Conservation (phyloP, 2,113 vertebrate species). For the Tapirus terrestris region DNA sequence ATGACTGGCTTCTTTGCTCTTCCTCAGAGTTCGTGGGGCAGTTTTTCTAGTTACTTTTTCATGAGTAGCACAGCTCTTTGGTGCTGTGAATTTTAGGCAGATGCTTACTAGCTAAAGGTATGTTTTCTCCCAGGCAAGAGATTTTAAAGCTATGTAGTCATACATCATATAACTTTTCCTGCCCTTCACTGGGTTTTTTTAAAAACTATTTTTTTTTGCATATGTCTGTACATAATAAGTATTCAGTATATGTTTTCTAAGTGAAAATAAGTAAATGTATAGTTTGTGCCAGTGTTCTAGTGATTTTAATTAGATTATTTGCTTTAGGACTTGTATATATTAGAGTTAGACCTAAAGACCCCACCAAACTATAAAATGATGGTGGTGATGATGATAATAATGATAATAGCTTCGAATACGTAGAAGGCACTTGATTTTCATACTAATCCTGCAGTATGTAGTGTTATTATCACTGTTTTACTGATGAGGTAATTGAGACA, state of each 20-base stretch:
- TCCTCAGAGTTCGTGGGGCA: background rate
- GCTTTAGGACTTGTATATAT: background rate
- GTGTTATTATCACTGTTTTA: background rate
- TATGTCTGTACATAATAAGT: background rate
- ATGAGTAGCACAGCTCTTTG: background rate
- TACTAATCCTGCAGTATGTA: background rate
- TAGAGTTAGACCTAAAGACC: background rate
- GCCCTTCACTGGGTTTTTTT: background rate
- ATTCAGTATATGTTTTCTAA: conserved; percentile 48
- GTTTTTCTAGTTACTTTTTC: background rate
- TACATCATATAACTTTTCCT: background rate
- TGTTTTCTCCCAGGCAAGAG: background rate
- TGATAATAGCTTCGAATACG: background rate
- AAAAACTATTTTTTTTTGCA: background rate
- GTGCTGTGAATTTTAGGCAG: background rate
- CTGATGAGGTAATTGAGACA: background rate
- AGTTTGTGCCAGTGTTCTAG: background rate
- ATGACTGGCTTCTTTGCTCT: background rate
- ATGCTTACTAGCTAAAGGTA: background rate
- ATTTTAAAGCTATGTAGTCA: background rate
- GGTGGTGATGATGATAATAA: background rate
- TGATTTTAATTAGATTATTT: conserved; percentile 57
- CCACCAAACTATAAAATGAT: background rate
- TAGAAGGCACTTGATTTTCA: background rate
- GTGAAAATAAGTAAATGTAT: conserved; percentile 42